These are phyloP conservation scores for Sardinella longiceps DNA, from an alignment of 2,797 vertebrate species.

Conservation along the genomic window DNA sequence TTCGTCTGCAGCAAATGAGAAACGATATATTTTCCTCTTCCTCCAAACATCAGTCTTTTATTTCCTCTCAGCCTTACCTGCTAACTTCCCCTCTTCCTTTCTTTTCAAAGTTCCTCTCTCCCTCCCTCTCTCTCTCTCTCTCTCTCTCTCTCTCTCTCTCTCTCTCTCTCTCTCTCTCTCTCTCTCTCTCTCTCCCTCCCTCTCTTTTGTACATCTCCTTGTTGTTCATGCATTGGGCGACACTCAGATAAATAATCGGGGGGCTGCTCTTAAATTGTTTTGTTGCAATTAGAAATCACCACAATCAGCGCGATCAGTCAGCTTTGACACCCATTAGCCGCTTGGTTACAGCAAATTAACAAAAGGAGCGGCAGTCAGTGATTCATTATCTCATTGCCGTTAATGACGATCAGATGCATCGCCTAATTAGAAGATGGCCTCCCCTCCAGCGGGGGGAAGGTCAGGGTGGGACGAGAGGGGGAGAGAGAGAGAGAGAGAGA, in stretches of 20 bases:
- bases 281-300: conserved; percentile 94
- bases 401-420: conserved; percentile 96
- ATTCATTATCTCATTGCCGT: conserved; percentile 93
- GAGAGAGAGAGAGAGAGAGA: conserved; percentile 81
- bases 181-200: too few relatives aligned
- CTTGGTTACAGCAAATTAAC: conserved; percentile 94
- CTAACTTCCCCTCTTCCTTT: background rate
- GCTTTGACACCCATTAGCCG: conserved; percentile 94
- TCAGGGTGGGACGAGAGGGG: conserved; percentile 76
- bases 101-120: background rate
- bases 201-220: background rate
- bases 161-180: background rate
- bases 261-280: conserved; percentile 90
- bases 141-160: background rate
- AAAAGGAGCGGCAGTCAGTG: conserved; percentile 85
- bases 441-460: conserved; percentile 43
- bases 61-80: background rate
- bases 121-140: background rate
- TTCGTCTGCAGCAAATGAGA: conserved; percentile 50
- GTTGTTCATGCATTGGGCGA: conserved; percentile 56
- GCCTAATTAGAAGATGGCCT: conserved; percentile 90
- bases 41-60: background rate
- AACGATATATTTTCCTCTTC: conserved; percentile 24
- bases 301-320: conserved; percentile 97
- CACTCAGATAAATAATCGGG: conserved; percentile 79